These are phyloP conservation scores for Sylvilagus floridanus DNA, from an alignment of 2,797 vertebrate genomes.

Conservation along the genomic window DNA sequence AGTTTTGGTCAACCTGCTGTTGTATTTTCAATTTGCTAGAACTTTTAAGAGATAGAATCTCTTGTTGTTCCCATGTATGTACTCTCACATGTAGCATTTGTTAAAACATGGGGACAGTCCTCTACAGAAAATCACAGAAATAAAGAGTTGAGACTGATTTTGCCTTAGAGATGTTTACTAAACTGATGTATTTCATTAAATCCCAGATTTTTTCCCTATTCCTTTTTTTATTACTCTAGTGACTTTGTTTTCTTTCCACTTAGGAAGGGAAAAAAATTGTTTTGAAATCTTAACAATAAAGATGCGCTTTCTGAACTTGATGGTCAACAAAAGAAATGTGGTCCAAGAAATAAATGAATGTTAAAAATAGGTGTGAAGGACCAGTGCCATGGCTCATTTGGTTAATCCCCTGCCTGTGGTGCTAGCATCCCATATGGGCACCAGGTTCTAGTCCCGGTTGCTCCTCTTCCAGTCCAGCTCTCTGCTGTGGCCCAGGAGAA, in stretches of 20 bases:
- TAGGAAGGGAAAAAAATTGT: background rate
- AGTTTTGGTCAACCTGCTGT: background rate
- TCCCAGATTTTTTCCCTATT: background rate
- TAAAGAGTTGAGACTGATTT: background rate
- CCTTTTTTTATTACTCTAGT: background rate
- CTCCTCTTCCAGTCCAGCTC: too few relatives aligned
- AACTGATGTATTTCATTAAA: background rate
- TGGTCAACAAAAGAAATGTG: background rate
- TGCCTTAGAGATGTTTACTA: background rate
- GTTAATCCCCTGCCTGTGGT: too few relatives aligned
- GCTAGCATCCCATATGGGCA: too few relatives aligned
- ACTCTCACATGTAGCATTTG: background rate
- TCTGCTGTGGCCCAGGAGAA: too few relatives aligned
- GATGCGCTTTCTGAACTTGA: background rate
- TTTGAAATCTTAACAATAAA: background rate
- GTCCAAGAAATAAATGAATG: background rate
- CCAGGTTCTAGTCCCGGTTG: too few relatives aligned
- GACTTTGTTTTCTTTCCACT: conserved; percentile 24
- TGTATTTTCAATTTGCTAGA: background rate
- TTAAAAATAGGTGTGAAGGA: background rate
- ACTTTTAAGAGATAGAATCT: background rate
- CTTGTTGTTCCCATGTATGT: rapidly evolving
- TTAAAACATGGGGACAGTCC: background rate
- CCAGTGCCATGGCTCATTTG: too few relatives aligned
- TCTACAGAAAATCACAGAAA: rapidly evolving